Evolutionary conservation across 2,113 vertebrate genomes (phyloP).

Genomic region (Sceloporus tristichus): DNA sequence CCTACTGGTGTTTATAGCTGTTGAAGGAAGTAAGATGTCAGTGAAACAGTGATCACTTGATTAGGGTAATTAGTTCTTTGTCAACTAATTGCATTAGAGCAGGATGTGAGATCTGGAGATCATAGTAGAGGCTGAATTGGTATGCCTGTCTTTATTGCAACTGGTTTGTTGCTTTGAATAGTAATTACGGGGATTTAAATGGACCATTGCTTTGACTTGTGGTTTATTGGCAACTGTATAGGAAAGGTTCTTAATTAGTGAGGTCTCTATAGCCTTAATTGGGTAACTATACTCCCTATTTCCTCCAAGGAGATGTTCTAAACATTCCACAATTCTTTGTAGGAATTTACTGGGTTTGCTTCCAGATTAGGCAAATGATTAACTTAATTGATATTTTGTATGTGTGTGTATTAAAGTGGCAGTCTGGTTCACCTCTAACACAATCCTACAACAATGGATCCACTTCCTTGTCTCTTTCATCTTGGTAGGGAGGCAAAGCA

Average conservation of each 20-base stretch:
- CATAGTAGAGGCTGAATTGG: conserved; percentile 73
- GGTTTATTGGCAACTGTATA: conserved; percentile 53
- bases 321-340: conserved; percentile 43
- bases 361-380: conserved; percentile 11
- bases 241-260: conserved; percentile 58
- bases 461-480: neutral
- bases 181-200: conserved; percentile 75
- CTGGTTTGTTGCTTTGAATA: conserved; percentile 73
- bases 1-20: conserved; percentile 82
- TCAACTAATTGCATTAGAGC: conserved; percentile 83
- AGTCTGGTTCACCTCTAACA: neutral
- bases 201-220: conserved; percentile 59
- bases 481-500: neutral
- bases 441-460: neutral
- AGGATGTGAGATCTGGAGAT: conserved; percentile 82
- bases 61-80: conserved; percentile 85
- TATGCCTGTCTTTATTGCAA: conserved; percentile 63
- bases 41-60: conserved; percentile 81
- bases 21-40: conserved; percentile 84
- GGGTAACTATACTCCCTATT: conserved; percentile 51
- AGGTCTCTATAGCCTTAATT: conserved; percentile 48
- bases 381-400: neutral
- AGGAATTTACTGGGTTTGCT: conserved; percentile 16
- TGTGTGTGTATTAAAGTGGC: neutral
- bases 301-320: conserved; percentile 49